A percentile compares a stretch with the other conserved stretches of the same genome.
phyloP scores from a whole-genome alignment of 1,140 invertebrate species.

The Cotesia typhae region DNA sequence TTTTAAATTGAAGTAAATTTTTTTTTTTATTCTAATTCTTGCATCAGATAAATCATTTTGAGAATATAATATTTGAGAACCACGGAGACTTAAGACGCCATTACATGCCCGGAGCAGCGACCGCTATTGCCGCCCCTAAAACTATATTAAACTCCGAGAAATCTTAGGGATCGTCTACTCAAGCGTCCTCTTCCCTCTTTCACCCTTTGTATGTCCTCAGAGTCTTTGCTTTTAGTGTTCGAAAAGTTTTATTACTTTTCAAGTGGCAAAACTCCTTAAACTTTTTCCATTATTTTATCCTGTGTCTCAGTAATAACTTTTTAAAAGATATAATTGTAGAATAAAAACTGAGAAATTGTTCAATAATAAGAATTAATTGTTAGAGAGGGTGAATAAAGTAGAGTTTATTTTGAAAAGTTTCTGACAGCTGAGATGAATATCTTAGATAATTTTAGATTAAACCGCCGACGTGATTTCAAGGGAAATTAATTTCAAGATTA shows the following conservation, averaged over 20 bases:
- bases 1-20: no score
- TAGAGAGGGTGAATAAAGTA: not conserved
- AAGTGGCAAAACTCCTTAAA: constrained; percentile 37
- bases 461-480: constrained; percentile 21
- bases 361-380: not conserved
- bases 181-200: constrained; percentile 34
- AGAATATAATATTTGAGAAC: constrained; percentile 48
- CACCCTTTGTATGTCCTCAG: constrained; percentile 29
- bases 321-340: not conserved
- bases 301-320: not conserved
- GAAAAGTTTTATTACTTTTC: constrained; percentile 35
- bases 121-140: constrained; percentile 62
- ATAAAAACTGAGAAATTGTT: not conserved
- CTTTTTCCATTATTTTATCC: constrained; percentile 29
- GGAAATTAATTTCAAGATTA: constrained; percentile 37
- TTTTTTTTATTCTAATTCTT: no score
- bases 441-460: constrained; percentile 4
- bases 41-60: not conserved
- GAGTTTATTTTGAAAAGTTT: constrained; percentile 3
- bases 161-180: constrained; percentile 57
- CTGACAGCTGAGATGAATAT: constrained; percentile 15
- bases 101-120: constrained; percentile 55
- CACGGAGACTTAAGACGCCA: constrained; percentile 65
- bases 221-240: constrained; percentile 31
- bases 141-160: constrained; percentile 66